A percentile compares a stretch with the other conserved stretches of the same genome.
phyloP scores from a whole-genome alignment of 2,113 vertebrate species.

The Carassius carassius region DNA sequence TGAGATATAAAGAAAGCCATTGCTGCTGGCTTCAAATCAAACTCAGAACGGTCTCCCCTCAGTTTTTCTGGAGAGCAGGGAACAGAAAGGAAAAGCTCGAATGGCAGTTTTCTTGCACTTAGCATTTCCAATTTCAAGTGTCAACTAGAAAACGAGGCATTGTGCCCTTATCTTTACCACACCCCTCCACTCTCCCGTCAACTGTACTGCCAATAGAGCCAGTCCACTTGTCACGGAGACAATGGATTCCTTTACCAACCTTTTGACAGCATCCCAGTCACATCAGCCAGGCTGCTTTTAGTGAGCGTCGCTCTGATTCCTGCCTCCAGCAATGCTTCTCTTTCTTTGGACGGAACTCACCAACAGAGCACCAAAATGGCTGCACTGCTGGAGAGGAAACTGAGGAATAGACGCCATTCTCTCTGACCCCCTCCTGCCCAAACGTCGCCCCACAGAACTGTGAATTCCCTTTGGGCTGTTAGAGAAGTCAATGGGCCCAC shows the following conservation, averaged over 20 bases:
- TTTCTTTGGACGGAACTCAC: constrained; percentile 72
- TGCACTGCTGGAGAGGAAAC: constrained; percentile 69
- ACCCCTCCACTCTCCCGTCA: constrained; percentile 62
- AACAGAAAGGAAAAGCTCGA: constrained; percentile 41
- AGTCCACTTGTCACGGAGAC: constrained; percentile 80
- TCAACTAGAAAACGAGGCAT: constrained; percentile 78
- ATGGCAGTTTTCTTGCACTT: constrained; percentile 66
- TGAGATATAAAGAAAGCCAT: neutral
- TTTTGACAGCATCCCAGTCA: constrained; percentile 72
- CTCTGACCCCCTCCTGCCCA: constrained; percentile 57
- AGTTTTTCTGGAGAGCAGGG: constrained; percentile 19
- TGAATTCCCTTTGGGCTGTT: constrained; percentile 68
- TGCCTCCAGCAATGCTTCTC: constrained; percentile 68
- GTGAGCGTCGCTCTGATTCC: constrained; percentile 74
- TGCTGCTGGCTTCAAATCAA: constrained; percentile 19
- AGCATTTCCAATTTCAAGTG: constrained; percentile 74
- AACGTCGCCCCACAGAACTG: constrained; percentile 55
- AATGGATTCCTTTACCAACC: constrained; percentile 73
- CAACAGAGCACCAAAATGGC: constrained; percentile 75
- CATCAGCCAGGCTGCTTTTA: constrained; percentile 73
- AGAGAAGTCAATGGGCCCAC: constrained; percentile 69
- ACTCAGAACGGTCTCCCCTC: constrained; percentile 4
- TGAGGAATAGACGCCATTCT: constrained; percentile 66
- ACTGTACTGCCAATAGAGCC: constrained; percentile 83
- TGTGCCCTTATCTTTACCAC: constrained; percentile 59